These are phyloP conservation scores for Manduca sexta DNA, from an alignment of 1,140 invertebrate species.

Conservation along the genomic window DNA sequence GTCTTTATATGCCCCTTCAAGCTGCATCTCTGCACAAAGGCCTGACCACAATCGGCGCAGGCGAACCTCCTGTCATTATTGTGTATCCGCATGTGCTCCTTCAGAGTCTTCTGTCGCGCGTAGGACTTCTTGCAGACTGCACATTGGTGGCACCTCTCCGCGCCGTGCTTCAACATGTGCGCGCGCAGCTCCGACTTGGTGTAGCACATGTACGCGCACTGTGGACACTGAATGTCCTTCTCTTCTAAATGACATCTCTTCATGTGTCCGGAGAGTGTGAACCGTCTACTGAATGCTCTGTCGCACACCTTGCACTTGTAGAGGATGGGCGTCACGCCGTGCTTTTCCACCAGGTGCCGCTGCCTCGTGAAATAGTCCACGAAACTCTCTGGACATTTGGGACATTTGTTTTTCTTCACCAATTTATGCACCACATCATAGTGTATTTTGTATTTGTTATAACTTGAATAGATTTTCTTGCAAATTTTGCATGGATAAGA, in stretches of 20 bases:
- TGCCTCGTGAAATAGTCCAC: conserved; percentile 35
- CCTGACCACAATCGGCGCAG: conserved; percentile 43
- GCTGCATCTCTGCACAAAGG: conserved; percentile 30
- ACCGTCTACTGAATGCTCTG: conserved; percentile 23
- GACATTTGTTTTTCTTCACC: conserved; percentile 35
- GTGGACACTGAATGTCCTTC: conserved; percentile 34
- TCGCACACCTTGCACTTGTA: conserved; percentile 46
- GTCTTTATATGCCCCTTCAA: conserved; percentile 16
- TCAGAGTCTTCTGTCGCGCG: conserved; percentile 65
- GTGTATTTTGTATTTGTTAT: conserved; percentile 37
- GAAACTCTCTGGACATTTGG: conserved; percentile 39
- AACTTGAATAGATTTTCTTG: conserved; percentile 26
- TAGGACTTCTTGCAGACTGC: conserved; percentile 33
- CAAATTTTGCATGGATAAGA: conserved; percentile 30
- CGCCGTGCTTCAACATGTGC: conserved; percentile 7
- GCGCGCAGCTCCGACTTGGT: conserved; percentile 38
- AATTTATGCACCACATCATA: conserved; percentile 28
- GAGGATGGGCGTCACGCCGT: conserved; percentile 27
- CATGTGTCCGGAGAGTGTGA: conserved; percentile 26
- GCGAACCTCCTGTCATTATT: conserved; percentile 19
- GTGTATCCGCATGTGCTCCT: conserved; percentile 73
- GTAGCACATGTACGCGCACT: conserved; percentile 39
- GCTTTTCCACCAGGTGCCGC: conserved; percentile 39
- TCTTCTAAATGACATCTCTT: conserved; percentile 40
- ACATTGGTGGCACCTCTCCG: not conserved